phyloP scores from a whole-genome alignment of 2,888 invertebrate species.

The Ectobius pallidus region DNA sequence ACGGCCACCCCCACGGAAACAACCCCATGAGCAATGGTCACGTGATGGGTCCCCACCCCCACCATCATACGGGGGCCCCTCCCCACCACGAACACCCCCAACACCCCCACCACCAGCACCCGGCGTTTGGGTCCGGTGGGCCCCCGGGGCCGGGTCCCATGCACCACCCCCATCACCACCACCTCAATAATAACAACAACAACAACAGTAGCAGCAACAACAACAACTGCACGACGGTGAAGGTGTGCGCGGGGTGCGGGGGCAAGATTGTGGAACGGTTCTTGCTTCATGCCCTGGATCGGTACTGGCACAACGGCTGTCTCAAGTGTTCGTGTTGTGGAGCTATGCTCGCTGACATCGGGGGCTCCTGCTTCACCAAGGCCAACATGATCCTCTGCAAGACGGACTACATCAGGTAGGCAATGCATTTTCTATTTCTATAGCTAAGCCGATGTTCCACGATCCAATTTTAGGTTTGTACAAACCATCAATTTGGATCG shows the following conservation, averaged over 20 bases:
- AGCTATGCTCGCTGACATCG: slow-evolving; percentile 88
- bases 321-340: slow-evolving; percentile 93
- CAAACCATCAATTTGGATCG: too few species aligned
- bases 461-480: too few species aligned
- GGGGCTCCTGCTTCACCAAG: slow-evolving; percentile 90
- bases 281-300: slow-evolving; percentile 88
- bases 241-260: slow-evolving; percentile 90
- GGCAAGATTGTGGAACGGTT: slow-evolving; percentile 92
- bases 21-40: slow-evolving; percentile 45
- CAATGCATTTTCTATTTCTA: slow-evolving; percentile 33
- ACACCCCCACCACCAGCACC: slow-evolving; percentile 56
- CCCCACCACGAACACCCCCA: slow-evolving; percentile 62
- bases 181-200: slow-evolving; percentile 39
- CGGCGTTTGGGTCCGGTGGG: slow-evolving; percentile 17
- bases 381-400: slow-evolving; percentile 94
- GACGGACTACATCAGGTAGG: slow-evolving; percentile 93
- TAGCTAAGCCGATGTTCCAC: too few species aligned
- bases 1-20: slow-evolving; percentile 52
- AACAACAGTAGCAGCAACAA: slow-evolving; percentile 40
- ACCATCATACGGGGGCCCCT: slow-evolving; percentile 30
- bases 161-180: slow-evolving; percentile 41
- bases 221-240: slow-evolving; percentile 55
- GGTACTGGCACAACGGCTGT: slow-evolving; percentile 96
- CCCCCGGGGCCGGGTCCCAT: slow-evolving; percentile 25
- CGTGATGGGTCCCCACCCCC: slow-evolving; percentile 41